These are phyloP conservation scores for Lepidiolamprologus cunningtoni DNA, from an alignment of 2,113 vertebrate genomes.

Conservation along the genomic window DNA sequence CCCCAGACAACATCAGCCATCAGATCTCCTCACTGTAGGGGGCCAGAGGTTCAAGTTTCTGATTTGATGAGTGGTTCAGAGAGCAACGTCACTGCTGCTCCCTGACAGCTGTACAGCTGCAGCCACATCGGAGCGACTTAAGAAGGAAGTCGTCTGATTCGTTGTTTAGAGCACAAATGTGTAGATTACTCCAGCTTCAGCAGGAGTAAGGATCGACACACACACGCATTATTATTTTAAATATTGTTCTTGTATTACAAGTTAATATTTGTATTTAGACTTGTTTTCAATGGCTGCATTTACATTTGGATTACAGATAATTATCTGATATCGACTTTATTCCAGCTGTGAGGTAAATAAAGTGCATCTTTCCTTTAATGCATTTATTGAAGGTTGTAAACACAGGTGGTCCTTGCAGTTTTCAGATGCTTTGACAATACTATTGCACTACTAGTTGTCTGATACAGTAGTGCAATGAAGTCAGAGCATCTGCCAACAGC, in stretches of 20 bases:
- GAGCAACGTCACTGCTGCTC: neutral
- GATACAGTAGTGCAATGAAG: constrained; percentile 99
- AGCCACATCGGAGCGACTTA: rapidly evolving
- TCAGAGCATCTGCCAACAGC: constrained; percentile 92
- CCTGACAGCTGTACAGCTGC: neutral
- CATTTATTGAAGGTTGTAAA: neutral
- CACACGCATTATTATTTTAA: neutral
- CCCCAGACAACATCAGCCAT: neutral
- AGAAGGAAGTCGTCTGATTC: neutral
- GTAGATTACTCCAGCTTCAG: neutral
- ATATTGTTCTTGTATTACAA: neutral
- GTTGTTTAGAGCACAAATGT: neutral
- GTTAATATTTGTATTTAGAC: neutral
- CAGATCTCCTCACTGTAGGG: neutral
- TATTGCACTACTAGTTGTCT: constrained; percentile 98
- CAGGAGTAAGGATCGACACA: neutral
- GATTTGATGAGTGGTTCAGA: neutral
- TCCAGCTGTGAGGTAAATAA: neutral
- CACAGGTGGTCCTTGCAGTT: constrained; percentile 63
- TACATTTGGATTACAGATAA: neutral
- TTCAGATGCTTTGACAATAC: constrained; percentile 99
- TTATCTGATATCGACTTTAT: neutral
- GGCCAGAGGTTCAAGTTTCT: neutral
- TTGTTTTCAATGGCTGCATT: neutral
- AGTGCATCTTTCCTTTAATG: neutral